Evolutionary conservation across 2,113 vertebrate species (phyloP), one percentile per base, ranked within the genome.

Genomic region (Macroglossus sobrinus): DNA sequence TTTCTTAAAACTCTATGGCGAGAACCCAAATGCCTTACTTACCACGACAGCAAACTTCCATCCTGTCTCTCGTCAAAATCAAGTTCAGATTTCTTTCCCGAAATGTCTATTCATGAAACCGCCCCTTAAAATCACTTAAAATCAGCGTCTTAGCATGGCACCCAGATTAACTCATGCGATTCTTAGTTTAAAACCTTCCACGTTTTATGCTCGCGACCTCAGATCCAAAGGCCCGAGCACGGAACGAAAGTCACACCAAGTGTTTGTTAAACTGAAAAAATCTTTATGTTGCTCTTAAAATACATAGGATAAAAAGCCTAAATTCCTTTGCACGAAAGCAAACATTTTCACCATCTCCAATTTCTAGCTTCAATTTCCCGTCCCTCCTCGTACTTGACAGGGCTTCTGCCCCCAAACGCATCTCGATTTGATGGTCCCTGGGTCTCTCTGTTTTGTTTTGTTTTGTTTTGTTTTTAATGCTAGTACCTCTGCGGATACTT

Each of bases 21-120:
- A 94, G 82, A 82, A 61, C 59, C 66, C 87, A 93, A 4, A 76
- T 47, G 71, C 93, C 26, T 91, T 33, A 78, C 26, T 91, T 33
- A 78, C 59, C 28, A 30, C 61, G 81, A 74, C 81, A 33, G 16
- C 53, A 57, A 96, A 75, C 80, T 86, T 71, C 40, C 84, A 84
- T 59, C 14, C 35, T 53, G 38, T 78, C 63, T 40, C 50, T 75
- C n/a, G 57, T 86, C 55, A 72, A 91, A 93, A 95, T 59, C 18
- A 94, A 96, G 68, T 79, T 86, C 85, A 81, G 61, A 85, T 94
- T 78, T 80, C 47, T 84, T 26, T 18, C 63, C 40, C 66, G 22
- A 82, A 71, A 24, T 14, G 82, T 93, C 59, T 33, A 9, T 55
- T 76, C 68, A 45, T 19, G 64, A 59, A 89, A 84, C 35, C 50